Evolutionary conservation across 2,888 invertebrate genomes (phyloP).

Genomic region (Heteromurus nitidus): DNA sequence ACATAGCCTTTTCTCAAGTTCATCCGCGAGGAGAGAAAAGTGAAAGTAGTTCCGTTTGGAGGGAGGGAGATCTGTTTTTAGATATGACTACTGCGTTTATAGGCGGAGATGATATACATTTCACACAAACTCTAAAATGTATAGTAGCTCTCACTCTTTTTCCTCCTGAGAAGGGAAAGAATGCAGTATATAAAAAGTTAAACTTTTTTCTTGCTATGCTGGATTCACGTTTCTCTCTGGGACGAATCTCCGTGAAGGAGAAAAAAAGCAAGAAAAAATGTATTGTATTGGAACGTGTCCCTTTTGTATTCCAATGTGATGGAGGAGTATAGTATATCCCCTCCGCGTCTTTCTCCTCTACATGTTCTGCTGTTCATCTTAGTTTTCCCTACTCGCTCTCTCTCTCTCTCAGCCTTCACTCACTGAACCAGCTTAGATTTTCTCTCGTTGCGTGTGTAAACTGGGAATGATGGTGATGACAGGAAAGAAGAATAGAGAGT

Average conservation of each 20-base stretch:
- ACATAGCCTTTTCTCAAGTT: constrained; percentile 30
- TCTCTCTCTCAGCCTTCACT: background rate
- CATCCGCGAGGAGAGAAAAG: constrained; percentile 32
- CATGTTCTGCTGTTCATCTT: too few species aligned
- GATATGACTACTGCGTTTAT: background rate
- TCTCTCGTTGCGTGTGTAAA: background rate
- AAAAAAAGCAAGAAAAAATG: too few species aligned
- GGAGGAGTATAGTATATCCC: background rate
- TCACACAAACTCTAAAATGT: background rate
- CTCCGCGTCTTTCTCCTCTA: background rate
- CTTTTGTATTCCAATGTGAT: too few species aligned
- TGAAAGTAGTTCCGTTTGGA: background rate
- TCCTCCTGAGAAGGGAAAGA: background rate
- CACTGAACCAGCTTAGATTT: background rate
- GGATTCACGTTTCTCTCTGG: constrained; percentile 50
- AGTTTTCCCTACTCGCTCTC: too few species aligned
- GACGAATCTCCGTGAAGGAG: constrained; percentile 19
- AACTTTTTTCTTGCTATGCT: constrained; percentile 22
- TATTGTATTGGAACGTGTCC: constrained; percentile 11
- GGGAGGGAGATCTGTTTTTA: background rate
- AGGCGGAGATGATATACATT: background rate
- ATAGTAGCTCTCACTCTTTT: background rate
- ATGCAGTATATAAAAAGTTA: background rate
- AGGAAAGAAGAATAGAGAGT: constrained; percentile 48
- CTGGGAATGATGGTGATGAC: constrained; percentile 28